Conservation (phyloP, 37 sponge, comb jelly and placozoan genomes). For the Oopsacas minuta region DNA sequence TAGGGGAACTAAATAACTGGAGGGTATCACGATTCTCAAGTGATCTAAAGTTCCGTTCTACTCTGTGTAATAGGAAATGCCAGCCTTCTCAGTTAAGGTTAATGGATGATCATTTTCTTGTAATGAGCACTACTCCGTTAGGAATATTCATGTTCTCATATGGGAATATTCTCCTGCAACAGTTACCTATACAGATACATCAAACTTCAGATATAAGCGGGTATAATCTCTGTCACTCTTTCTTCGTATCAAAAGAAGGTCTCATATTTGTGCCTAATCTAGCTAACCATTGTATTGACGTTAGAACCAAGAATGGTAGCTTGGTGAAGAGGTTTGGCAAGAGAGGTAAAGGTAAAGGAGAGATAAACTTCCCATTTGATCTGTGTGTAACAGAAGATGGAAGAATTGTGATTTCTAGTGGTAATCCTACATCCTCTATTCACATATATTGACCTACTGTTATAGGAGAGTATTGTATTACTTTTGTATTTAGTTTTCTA, state of each 20-base stretch:
- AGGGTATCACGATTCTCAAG: background rate
- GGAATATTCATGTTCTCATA: conserved; percentile 12
- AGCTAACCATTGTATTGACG: background rate
- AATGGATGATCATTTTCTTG: background rate
- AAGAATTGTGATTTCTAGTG: background rate
- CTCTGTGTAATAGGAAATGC: background rate
- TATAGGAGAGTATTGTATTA: background rate
- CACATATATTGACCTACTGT: conserved; percentile 8
- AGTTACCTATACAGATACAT: background rate
- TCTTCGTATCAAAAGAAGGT: background rate
- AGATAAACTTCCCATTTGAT: background rate
- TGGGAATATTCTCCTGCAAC: background rate
- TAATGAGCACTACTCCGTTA: background rate
- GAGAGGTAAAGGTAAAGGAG: background rate
- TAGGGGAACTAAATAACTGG: background rate
- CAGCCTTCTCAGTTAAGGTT: background rate
- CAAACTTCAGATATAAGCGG: conserved; percentile 13
- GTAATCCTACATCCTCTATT: background rate
- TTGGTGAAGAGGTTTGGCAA: conserved; percentile 10
- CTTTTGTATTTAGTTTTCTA: too few relatives aligned
- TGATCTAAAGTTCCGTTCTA: background rate
- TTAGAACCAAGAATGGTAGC: background rate
- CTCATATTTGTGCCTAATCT: background rate
- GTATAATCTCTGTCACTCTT: background rate
- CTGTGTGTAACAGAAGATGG: background rate